Percentiles rank a stretch among this genome's conserved stretches.
Evolutionary conservation across 2,113 vertebrate species (phyloP).

Genomic region (Siniperca knerii): DNA sequence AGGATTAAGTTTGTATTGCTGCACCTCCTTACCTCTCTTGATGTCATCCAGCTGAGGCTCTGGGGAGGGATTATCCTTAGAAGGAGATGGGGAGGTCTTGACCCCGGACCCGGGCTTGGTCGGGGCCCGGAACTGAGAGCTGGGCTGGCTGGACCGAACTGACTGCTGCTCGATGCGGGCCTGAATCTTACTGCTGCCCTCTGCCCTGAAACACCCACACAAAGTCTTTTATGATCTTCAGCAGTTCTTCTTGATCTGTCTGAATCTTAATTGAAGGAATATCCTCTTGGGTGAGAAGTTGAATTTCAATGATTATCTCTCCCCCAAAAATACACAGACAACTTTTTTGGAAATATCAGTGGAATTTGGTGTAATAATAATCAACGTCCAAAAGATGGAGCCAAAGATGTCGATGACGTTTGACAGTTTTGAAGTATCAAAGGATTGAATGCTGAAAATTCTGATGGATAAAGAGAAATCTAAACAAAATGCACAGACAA

Average conservation of each 20-base stretch:
- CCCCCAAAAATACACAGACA: not conserved
- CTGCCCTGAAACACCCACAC: conserved; percentile 87
- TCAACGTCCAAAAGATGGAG: not conserved
- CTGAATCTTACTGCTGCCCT: conserved; percentile 99
- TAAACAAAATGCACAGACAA: not conserved
- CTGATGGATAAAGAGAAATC: not conserved
- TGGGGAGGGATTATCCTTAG: conserved; percentile 97
- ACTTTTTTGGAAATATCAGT: not conserved
- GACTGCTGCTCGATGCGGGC: conserved; percentile 96
- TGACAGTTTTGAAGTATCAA: too few species aligned
- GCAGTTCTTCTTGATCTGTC: too few species aligned
- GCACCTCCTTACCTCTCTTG: conserved; percentile 90
- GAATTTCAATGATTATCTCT: not conserved
- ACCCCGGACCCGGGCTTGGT: conserved; percentile 91
- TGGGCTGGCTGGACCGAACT: conserved; percentile 88
- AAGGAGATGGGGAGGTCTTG: conserved; percentile 94
- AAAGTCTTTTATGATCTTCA: not conserved
- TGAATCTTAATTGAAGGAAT: not conserved
- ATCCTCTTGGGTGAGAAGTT: not conserved
- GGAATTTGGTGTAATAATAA: not conserved
- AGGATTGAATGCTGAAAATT: not conserved
- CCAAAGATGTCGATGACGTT: not conserved
- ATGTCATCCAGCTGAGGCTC: conserved; percentile 98
- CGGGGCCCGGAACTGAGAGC: conserved; percentile 92
- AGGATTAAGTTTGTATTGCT: not conserved